phyloP scores from a whole-genome alignment of 2,797 vertebrate species.

The Aplochiton taeniatus region DNA sequence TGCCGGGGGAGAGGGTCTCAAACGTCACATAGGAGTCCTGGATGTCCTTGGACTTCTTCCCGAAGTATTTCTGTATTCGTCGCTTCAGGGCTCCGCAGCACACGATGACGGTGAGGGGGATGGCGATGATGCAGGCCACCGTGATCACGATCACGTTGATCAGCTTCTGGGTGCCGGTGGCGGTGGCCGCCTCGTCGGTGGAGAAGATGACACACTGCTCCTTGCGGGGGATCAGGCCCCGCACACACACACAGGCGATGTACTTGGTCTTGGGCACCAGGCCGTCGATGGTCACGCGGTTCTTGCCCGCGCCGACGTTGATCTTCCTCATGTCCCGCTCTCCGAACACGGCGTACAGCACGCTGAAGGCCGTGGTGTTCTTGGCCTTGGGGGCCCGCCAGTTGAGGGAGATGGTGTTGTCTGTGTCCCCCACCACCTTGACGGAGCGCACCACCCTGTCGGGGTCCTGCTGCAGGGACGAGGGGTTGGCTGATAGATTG shows the following conservation, averaged over 20 bases:
- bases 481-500: slow-evolving; percentile 81
- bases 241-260: slow-evolving; percentile 90
- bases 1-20: slow-evolving; percentile 84
- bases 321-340: slow-evolving; percentile 90
- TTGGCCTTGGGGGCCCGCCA: slow-evolving; percentile 89
- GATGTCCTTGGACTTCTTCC: slow-evolving; percentile 82
- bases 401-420: slow-evolving; percentile 88
- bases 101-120: slow-evolving; percentile 92
- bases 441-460: slow-evolving; percentile 84
- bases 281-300: slow-evolving; percentile 84
- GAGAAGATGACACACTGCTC: slow-evolving; percentile 98
- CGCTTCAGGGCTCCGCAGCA: slow-evolving; percentile 91
- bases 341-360: slow-evolving; percentile 91
- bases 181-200: slow-evolving; percentile 88
- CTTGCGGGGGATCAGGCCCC: slow-evolving; percentile 88
- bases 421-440: slow-evolving; percentile 91
- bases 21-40: slow-evolving; percentile 90
- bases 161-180: slow-evolving; percentile 90
- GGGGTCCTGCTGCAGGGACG: slow-evolving; percentile 79
- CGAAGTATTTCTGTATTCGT: slow-evolving; percentile 85
- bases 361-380: slow-evolving; percentile 86
- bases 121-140: slow-evolving; percentile 89
- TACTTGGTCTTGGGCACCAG: slow-evolving; percentile 93
- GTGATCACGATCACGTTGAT: slow-evolving; percentile 97
- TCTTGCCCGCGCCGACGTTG: slow-evolving; percentile 85